Base-by-base conservation (phyloP, 2,113 vertebrate genomes). In the Coturnix japonica region DNA sequence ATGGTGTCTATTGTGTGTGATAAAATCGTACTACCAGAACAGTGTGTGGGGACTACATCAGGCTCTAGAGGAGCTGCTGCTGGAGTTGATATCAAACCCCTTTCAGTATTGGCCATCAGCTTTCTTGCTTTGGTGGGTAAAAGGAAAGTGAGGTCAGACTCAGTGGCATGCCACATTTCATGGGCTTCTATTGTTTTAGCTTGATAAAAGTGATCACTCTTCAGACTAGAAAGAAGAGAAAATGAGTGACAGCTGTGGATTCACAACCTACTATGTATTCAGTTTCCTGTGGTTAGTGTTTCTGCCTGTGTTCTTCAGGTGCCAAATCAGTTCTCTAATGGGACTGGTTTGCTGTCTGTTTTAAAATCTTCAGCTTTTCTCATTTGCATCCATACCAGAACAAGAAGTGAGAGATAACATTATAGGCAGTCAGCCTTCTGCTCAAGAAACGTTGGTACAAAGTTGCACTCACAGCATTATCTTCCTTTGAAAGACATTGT, bases 261-360 rank as follows among this genome's bases (percentile, higher is more conserved):
- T 84, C 71, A 47, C 56, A 19, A 85, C 73, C 35, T 76, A 21
- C 66, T 51, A 22, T 16, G 35, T 87, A 73, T 66, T 9, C 49
- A 35, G 15, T 43, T 25, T 61, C 33, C 30, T 6, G 9, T 76
- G 59, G 63, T 85, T 80, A 35, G 57, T n/a, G n/a, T 79, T 93
- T 85, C 72, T 81, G 71, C 31, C 72, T 83, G 33, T 71, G 85
- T 77, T 89, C 31, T 85, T 85, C 79, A 80, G 70, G 28, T 83
- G 69, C 46, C 74, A 20, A 69, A 41, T 63, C 85, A 81, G 60
- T 77, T 83, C 53, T 47, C 7, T 53, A 64, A 25, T 20, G 35
- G 60, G 41, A 23, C 69, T 23, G 11, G 8, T 67, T 77, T 83
- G 20, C 51, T 59, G 8, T 31, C 6, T 51, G 22, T 56, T 69